phyloP scores from a whole-genome alignment of 2,888 invertebrate genomes.

The Palloptera scutellata region DNA sequence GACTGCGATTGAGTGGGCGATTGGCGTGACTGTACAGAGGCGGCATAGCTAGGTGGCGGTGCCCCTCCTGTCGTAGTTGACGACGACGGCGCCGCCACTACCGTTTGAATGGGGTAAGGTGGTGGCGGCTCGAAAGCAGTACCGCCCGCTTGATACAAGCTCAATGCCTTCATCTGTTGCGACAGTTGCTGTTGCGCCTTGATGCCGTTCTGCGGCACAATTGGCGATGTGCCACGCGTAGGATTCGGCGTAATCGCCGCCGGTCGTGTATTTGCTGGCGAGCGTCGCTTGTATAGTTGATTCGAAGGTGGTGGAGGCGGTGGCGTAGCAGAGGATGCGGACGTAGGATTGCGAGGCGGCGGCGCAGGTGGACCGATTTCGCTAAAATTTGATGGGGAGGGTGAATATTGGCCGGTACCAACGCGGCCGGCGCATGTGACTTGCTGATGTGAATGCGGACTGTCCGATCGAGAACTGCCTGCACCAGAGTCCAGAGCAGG shows the following conservation, averaged over 20 bases:
- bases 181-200: slow-evolving; percentile 86
- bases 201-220: slow-evolving; percentile 67
- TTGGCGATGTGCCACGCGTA: slow-evolving; percentile 71
- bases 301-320: slow-evolving; percentile 72
- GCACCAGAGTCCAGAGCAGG: slow-evolving; percentile 89
- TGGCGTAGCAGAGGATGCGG: slow-evolving; percentile 67
- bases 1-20: slow-evolving; percentile 80
- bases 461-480: slow-evolving; percentile 88
- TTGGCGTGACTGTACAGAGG: slow-evolving; percentile 86
- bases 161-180: slow-evolving; percentile 88
- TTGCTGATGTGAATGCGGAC: slow-evolving; percentile 79
- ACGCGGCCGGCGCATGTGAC: slow-evolving; percentile 66
- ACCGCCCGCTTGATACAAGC: slow-evolving; percentile 74
- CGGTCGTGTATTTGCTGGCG: slow-evolving; percentile 75
- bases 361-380: slow-evolving; percentile 75
- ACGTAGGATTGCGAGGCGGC: slow-evolving; percentile 77
- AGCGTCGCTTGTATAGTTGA: slow-evolving; percentile 79
- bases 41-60: slow-evolving; percentile 81
- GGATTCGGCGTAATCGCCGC: slow-evolving; percentile 67
- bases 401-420: slow-evolving; percentile 65
- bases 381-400: slow-evolving; percentile 68
- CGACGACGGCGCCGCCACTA: slow-evolving; percentile 58
- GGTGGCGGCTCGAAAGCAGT: slow-evolving; percentile 76
- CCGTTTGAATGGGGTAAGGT: slow-evolving; percentile 72
- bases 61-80: slow-evolving; percentile 33